Percentiles rank a stretch among this genome's conserved stretches.
phyloP scores from a whole-genome alignment of 2,888 invertebrate genomes.

The Luffia ferchaultella region DNA sequence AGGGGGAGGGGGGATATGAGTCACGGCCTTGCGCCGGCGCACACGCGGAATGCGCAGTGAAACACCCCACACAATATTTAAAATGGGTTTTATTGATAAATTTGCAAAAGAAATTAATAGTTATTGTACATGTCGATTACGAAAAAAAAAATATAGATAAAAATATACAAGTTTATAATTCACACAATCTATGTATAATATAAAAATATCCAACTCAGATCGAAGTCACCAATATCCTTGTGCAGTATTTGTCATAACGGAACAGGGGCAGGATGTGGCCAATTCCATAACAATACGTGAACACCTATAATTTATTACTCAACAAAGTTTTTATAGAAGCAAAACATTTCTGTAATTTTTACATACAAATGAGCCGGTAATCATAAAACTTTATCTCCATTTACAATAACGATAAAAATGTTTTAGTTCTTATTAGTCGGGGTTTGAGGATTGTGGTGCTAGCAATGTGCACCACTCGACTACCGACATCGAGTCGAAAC shows the following conservation, averaged over 20 bases:
- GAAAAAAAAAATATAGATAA: constrained; percentile 51
- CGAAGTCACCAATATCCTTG: constrained; percentile 65
- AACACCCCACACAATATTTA: constrained; percentile 32
- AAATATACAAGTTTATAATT: constrained; percentile 61
- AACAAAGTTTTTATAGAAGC: constrained; percentile 58
- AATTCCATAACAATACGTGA: constrained; percentile 61
- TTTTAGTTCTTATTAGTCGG: constrained; percentile 23
- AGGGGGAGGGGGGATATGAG: constrained; percentile 27
- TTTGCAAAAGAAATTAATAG: constrained; percentile 59
- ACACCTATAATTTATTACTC: constrained; percentile 58
- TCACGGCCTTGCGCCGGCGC: constrained; percentile 22
- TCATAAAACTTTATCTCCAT: constrained; percentile 54
- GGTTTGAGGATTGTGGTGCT: background rate
- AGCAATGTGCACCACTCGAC: background rate
- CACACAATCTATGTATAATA: constrained; percentile 42
- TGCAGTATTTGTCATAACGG: constrained; percentile 56
- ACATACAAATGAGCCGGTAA: constrained; percentile 56
- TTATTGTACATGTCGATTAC: constrained; percentile 64
- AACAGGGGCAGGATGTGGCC: constrained; percentile 54
- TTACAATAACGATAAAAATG: constrained; percentile 58
- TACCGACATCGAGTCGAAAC: background rate
- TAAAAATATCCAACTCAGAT: constrained; percentile 65
- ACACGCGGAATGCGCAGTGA: constrained; percentile 14
- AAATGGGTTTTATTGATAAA: constrained; percentile 65
- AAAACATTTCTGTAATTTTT: constrained; percentile 51